Evolutionary conservation across 2,888 invertebrate genomes (phyloP).

Genomic region (Macrophya alboannulata): DNA sequence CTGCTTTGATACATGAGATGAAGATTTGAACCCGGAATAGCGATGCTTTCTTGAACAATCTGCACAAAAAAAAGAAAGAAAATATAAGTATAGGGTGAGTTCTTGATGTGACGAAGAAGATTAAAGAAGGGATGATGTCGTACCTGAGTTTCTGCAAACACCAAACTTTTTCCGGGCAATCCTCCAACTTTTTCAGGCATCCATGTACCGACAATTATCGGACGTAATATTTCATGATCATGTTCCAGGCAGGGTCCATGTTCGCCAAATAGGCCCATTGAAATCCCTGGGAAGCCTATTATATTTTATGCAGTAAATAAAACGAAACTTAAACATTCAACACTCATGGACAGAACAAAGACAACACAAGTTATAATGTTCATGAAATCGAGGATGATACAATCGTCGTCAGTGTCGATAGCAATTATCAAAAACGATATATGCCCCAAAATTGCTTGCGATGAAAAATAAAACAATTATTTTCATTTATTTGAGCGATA

Average conservation of each 20-base stretch:
- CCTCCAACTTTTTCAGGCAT: conserved; percentile 95
- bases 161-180: conserved; percentile 90
- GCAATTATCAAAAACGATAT: background rate
- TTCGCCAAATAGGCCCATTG: conserved; percentile 81
- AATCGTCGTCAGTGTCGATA: background rate
- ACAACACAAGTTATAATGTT: conserved; percentile 65
- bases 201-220: conserved; percentile 94
- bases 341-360: conserved; percentile 74
- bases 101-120: background rate
- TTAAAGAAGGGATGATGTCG: background rate
- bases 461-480: conserved; percentile 55
- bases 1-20: conserved; percentile 98
- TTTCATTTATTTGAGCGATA: background rate
- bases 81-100: background rate
- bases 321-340: conserved; percentile 68
- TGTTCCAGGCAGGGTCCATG: conserved; percentile 90
- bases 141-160: conserved; percentile 96
- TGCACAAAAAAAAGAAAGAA: conserved; percentile 75
- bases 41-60: conserved; percentile 98
- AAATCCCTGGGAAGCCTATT: conserved; percentile 83
- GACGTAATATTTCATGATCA: conserved; percentile 92
- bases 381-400: background rate
- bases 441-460: background rate
- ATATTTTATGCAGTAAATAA: conserved; percentile 68
- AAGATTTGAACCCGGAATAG: conserved; percentile 96